These are phyloP conservation scores for Rhinopithecus roxellana DNA, from an alignment of 2,113 vertebrate species.

Conservation along the genomic window DNA sequence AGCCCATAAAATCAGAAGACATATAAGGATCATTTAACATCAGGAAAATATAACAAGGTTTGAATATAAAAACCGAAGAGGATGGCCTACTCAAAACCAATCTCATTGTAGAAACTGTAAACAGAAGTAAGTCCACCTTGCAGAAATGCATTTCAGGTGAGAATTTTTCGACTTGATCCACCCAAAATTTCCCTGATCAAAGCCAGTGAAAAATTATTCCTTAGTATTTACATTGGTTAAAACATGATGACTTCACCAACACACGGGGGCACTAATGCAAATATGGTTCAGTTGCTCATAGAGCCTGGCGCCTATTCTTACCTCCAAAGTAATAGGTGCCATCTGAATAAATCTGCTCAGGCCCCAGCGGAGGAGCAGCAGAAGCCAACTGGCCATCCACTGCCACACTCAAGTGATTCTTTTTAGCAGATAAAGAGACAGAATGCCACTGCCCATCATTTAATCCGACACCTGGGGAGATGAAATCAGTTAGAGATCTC, in stretches of 20 bases:
- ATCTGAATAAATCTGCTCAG: constrained; percentile 83
- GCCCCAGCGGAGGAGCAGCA: constrained; percentile 73
- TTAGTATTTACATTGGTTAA: not conserved
- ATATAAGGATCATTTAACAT: not conserved
- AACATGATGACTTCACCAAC: not conserved
- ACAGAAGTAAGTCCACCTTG: not conserved
- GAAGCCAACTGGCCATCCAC: constrained; percentile 86
- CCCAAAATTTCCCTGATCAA: constrained; percentile 2
- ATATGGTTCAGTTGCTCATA: not conserved
- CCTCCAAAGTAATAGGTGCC: constrained; percentile 91
- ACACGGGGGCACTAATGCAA: not conserved
- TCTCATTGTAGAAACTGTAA: constrained; percentile 44
- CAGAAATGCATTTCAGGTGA: constrained; percentile 3
- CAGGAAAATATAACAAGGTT: constrained; percentile 27
- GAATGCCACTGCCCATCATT: constrained; percentile 96
- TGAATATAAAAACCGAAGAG: constrained; percentile 22
- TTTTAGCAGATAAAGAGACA: constrained; percentile 85
- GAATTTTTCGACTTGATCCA: not conserved
- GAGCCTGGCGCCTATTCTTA: constrained; percentile 67
- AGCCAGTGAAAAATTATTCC: not conserved
- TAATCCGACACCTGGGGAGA: constrained; percentile 86
- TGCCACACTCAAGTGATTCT: constrained; percentile 85
- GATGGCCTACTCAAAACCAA: not conserved
- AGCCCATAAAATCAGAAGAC: constrained; percentile 5
- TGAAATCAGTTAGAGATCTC: not conserved